A percentile compares a stretch with the other conserved stretches of the same genome.
Evolutionary conservation across 1,140 invertebrate genomes (phyloP).

Genomic region (Zaprionus tsacasi): DNA sequence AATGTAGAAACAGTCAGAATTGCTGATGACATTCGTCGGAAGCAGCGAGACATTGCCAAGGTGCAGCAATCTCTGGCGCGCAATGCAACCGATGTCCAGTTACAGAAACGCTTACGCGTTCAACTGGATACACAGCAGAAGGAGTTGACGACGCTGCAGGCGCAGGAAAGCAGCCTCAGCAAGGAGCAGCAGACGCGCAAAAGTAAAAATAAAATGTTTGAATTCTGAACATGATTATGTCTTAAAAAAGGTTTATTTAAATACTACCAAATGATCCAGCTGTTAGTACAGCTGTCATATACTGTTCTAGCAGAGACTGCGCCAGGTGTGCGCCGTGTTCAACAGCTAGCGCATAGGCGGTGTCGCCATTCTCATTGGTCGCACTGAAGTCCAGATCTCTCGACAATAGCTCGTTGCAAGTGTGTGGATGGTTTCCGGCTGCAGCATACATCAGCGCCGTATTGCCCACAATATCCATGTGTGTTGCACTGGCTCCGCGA

Average conservation of each 20-base stretch:
- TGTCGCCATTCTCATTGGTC: conserved; percentile 91
- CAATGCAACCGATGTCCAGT: conserved; percentile 86
- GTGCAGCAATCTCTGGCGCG: conserved; percentile 87
- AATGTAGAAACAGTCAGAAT: conserved; percentile 91
- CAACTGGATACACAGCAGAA: conserved; percentile 87
- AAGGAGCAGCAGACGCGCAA: conserved; percentile 89
- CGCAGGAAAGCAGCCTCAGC: conserved; percentile 87
- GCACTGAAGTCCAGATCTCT: conserved; percentile 91
- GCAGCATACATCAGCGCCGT: conserved; percentile 95
- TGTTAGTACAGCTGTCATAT: conserved; percentile 74
- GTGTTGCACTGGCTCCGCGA: conserved; percentile 90
- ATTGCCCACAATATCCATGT: conserved; percentile 93
- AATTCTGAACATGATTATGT: conserved; percentile 85
- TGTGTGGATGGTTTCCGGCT: conserved; percentile 93
- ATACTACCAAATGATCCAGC: conserved; percentile 54
- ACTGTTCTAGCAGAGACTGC: conserved; percentile 78
- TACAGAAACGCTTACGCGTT: conserved; percentile 86
- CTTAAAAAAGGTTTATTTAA: conserved; percentile 28
- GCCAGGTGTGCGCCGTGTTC: conserved; percentile 71
- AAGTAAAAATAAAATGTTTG: conserved; percentile 88
- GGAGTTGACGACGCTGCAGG: conserved; percentile 86
- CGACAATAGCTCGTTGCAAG: conserved; percentile 91
- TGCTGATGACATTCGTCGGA: conserved; percentile 88
- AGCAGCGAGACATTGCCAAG: conserved; percentile 88
- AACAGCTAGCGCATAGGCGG: conserved; percentile 92